Base-by-base conservation (phyloP, 2,797 vertebrate species). In the Kryptolebias ocellatus region DNA sequence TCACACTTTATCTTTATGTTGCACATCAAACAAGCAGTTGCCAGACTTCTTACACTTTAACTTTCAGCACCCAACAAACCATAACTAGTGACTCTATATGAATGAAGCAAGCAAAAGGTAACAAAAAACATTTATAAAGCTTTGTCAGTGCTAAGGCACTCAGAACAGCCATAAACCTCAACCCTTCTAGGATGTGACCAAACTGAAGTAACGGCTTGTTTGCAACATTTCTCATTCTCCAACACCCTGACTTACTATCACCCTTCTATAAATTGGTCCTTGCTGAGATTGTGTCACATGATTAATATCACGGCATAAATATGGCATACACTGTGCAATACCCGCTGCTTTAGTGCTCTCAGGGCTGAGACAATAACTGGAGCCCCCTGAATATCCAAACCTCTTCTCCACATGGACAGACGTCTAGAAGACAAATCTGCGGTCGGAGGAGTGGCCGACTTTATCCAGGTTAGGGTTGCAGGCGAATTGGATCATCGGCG, bases 401-500 rank as follows among this genome's bases (percentile, higher is more conserved):
- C 44, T 46, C 5, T 59, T 18, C 9, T 31, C 1, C 14, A 44
- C 0, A 17, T 1, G 11, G 61, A 18, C 2, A 0, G 18, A 5
- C 5, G 4, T 71, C 66, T 92, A 95, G 83, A 94, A 99, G 72
- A 87, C 76, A 64, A 98, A 99, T 72, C 93, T 93, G 80, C 81
- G 91, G 75, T 92, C 92, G 68, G 71, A 83, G 29, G 90, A 34
- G 76, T 98, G 95, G 37, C 95, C 94, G 31, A 96, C 92, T 64
- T 96, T 97, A 69, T 98, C 97, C 89, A 99, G 92, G 87, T 95
- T 98, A 59, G 97, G 97, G 91, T 94, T 93, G 89, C 96, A 98
- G 64, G 98, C 98, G 0, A 95, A 97, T 92, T 99, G 96, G 89
- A 99, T 96, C 98, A 99, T 99, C 0, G 97, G 97, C 0, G 97